Base-by-base conservation (phyloP, 2,888 invertebrate genomes). In the Drosophila tanythrix region DNA sequence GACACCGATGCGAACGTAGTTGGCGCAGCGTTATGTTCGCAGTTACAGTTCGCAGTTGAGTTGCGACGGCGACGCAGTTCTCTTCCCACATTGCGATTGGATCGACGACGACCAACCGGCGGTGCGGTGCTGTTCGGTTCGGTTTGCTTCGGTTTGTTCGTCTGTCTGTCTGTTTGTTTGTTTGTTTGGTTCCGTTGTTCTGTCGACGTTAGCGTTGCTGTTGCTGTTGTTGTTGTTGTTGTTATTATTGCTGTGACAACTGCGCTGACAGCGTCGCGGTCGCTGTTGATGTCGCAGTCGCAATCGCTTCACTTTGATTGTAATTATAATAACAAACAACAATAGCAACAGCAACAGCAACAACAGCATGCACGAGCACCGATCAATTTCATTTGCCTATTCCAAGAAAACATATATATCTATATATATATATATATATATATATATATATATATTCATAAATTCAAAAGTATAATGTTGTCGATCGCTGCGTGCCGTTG, bases 1-100 rank as follows among this genome's bases (percentile, higher is more conserved):
- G 27, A 8, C 21, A 33, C 13, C 35, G 40, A 31, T 31, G 50
- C 21, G 21, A 46, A 25, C 21, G 46, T 46, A 25, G 69, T 74
- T 64, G 58, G 68, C 76, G 64, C 69, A 11, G 60, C 53, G 25
- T 25, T 27, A 36, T 7, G 15, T 59, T 51, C 56, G 65, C 67
- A 78, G 79, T 80, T 78, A 75, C 70, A 69, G 70, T 79, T 71
- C 60, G 60, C 82, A 78, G 70, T 81, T 68, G 67, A 60, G 61
- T 81, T 66, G 72, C 77, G 81, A 70, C 73, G 67, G 61, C 77
- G 77, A 56, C 81, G 74, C 80, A 69, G 63, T 67, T 60, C 66
- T 70, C 70, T 59, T 46, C 46, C 56, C 59, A 62, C 50, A 43
- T 56, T 64, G 66, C 66, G 60, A 53, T 67, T 76, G 74, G 67